These are phyloP conservation scores for Aromia moschata DNA, from an alignment of 2,888 invertebrate species.

Conservation along the genomic window DNA sequence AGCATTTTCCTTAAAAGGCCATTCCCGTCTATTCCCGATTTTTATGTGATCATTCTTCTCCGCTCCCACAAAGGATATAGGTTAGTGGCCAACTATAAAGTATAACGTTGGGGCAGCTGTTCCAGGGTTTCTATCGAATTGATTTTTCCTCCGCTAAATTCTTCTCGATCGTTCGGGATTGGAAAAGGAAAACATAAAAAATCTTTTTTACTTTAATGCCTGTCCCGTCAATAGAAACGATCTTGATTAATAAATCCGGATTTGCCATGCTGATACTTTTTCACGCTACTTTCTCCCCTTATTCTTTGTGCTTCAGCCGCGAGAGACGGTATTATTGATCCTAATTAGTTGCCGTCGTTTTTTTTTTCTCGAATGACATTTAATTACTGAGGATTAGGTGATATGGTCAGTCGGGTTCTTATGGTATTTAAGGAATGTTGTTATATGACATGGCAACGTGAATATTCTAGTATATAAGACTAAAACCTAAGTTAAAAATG, in stretches of 20 bases:
- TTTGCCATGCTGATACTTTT: constrained; percentile 27
- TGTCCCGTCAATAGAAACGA: constrained; percentile 21
- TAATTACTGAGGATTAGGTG: too few species aligned
- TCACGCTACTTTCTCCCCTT: constrained; percentile 2
- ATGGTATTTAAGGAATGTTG: too few species aligned
- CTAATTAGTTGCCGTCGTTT: constrained; percentile 2
- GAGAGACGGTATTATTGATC: constrained; percentile 4
- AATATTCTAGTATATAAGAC: too few species aligned
- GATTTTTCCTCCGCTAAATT: constrained; percentile 3
- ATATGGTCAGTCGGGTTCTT: too few species aligned
- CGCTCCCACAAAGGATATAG: neutral
- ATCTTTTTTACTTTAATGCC: constrained; percentile 12
- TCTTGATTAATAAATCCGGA: constrained; percentile 33
- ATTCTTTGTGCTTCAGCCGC: constrained; percentile 21
- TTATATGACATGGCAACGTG: too few species aligned
- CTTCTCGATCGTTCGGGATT: neutral
- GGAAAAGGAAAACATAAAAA: constrained; percentile 11
- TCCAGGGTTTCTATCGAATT: constrained; percentile 1
- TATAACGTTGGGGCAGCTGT: constrained; percentile 7
- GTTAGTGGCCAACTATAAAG: neutral
- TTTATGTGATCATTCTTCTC: neutral
- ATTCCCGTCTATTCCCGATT: neutral
- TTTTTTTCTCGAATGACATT: neutral
- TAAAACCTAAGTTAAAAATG: too few species aligned
- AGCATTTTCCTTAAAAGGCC: neutral